Evolutionary conservation across 2,113 vertebrate genomes (phyloP).

Genomic region (Oreochromis aureus): DNA sequence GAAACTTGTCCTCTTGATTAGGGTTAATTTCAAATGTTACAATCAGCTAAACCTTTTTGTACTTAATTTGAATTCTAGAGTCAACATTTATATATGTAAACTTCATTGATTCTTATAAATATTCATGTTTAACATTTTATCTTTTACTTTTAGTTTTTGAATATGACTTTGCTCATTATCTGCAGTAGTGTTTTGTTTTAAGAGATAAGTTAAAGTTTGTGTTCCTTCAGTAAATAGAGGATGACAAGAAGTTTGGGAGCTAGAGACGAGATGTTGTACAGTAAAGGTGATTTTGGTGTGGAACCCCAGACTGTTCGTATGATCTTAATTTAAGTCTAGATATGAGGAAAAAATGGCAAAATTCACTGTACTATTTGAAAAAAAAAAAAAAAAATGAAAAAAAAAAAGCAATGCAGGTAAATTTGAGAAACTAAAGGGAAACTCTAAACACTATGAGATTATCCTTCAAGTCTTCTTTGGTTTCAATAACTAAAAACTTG

Average conservation of each 20-base stretch:
- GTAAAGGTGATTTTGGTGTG: background rate
- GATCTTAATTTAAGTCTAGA: background rate
- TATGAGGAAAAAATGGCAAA: background rate
- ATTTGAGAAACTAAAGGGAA: background rate
- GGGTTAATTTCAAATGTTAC: no score
- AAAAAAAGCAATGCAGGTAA: background rate
- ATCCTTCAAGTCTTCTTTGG: background rate
- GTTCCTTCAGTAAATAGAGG: background rate
- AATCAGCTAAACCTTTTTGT: no score
- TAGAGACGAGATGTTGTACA: background rate
- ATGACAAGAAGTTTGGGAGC: background rate
- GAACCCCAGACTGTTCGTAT: background rate
- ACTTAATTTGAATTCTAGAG: no score
- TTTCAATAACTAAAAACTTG: background rate
- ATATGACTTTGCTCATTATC: background rate
- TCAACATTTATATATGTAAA: background rate
- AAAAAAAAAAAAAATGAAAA: background rate
- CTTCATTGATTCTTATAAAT: background rate
- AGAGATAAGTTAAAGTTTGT: no score
- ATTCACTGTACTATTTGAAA: rapidly evolving
- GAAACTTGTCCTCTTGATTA: no score
- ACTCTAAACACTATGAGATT: background rate
- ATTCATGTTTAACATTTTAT: background rate
- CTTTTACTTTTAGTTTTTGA: background rate
- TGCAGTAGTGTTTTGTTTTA: background rate